Base-by-base conservation (phyloP, 2,797 vertebrate species). In the Enteromius fasciolatus region DNA sequence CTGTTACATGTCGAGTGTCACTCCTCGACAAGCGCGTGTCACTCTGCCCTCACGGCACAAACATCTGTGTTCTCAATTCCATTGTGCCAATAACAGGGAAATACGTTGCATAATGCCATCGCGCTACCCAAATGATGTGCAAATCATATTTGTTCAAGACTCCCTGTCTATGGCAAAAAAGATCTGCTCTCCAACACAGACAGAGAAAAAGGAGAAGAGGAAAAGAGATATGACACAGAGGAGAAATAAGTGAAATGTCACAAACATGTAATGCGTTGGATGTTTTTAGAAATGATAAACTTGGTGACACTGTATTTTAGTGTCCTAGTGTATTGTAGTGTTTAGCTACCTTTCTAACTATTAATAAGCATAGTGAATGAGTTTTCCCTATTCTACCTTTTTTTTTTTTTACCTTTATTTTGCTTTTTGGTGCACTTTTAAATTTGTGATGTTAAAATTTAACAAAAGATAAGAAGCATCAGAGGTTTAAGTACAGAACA, bases 91-190 rank as follows among this genome's bases (percentile, higher is more conserved):
- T 78, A 83, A 83, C 78, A 72, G 81, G 79, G 63, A 86, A 85
- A 81, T 74, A 57, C 61, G 52, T 81, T 64, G 73, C 77, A 83
- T 85, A 82, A 87, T 57, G 70, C 80, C 67, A 81, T 31, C 36
- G 57, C 39, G 83, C 81, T 83, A 84, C 73, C 33, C 83, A 83
- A 86, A 87, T 83, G 63, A 86, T 86, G 83, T 83, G 85, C 85
- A 86, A 86, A 87, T 84, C 76, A 72, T 81, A 81, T 86, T 86
- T 84, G 67, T 87, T 81, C 72, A 84, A 81, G 76, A 23, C 25
- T 68, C 50, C 63, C 76, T 28, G 75, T 36, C 54, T 7, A 74
- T 67, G 57, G n/a, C 64, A 67, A 11, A 18, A 52, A 73, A 44
- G 23, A 84, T 48, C 18, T 44, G 46, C 31, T 52, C 31, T 75